Conservation (phyloP, 2,113 vertebrate genomes). For the Sarotherodon lohbergeri region DNA sequence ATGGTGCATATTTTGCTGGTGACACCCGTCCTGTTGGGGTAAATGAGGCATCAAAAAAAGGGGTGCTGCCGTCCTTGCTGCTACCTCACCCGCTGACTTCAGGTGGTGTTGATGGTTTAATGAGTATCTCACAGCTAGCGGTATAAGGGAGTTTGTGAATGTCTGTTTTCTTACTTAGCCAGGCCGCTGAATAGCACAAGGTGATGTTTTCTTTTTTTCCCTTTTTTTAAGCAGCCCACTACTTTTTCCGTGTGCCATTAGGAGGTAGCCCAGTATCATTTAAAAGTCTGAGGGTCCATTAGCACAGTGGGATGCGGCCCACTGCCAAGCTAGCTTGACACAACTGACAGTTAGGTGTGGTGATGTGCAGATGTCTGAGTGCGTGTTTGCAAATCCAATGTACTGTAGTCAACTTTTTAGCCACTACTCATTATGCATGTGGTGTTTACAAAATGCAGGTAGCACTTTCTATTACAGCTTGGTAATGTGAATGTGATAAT, state of each 20-base stretch:
- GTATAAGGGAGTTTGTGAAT: background rate
- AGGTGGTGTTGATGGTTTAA: constrained; percentile 34
- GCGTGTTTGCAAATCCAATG: background rate
- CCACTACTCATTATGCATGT: background rate
- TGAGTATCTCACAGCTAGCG: constrained; percentile 17
- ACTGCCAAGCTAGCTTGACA: background rate
- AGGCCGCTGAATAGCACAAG: background rate
- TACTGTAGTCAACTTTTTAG: background rate
- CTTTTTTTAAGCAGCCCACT: constrained; percentile 11
- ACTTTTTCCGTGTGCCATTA: constrained; percentile 26
- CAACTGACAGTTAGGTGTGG: background rate
- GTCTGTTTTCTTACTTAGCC: constrained; percentile 17
- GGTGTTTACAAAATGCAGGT: background rate
- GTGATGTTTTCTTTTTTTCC: background rate
- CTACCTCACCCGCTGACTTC: background rate
- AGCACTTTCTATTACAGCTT: background rate
- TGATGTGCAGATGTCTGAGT: background rate
- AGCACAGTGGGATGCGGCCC: constrained; percentile 9
- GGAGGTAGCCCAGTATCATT: constrained; percentile 29
- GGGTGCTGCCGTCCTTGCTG: background rate
- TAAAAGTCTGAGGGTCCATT: constrained; percentile 36
- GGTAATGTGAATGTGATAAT: background rate
- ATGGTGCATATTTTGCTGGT: background rate
- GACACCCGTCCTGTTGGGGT: background rate
- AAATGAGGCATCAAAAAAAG: constrained; percentile 34